A percentile compares a stretch with the other conserved stretches of the same genome.
Conservation (phyloP, 1,140 invertebrate species). For the Laodelphax striatellus region DNA sequence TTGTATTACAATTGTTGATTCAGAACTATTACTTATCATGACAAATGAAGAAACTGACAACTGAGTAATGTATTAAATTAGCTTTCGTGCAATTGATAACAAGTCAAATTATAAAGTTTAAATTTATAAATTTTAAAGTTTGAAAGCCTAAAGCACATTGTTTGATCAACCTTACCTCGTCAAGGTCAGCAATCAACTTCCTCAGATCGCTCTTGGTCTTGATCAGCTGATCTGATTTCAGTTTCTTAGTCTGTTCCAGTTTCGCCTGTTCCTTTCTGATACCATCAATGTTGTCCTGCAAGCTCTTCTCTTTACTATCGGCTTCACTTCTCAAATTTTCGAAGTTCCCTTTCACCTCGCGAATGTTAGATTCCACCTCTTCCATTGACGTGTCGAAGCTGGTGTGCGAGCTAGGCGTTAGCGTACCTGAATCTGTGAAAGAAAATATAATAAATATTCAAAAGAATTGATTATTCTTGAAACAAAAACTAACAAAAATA, state of each 20-base stretch:
- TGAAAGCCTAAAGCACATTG: too few relatives aligned
- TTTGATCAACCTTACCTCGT: slow-evolving; percentile 15
- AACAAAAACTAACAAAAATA: too few relatives aligned
- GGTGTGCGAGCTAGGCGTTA: neutral
- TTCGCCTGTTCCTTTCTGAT: slow-evolving; percentile 32
- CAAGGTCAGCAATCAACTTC: slow-evolving; percentile 25
- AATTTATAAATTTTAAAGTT: too few relatives aligned
- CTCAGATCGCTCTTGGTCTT: slow-evolving; percentile 31
- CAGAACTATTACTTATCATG: too few relatives aligned
- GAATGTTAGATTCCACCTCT: slow-evolving; percentile 7
- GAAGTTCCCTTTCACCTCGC: slow-evolving; percentile 13
- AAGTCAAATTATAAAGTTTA: too few relatives aligned
- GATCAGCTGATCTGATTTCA: slow-evolving; percentile 33
- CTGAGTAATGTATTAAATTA: too few relatives aligned
- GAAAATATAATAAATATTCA: too few relatives aligned
- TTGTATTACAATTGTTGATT: too few relatives aligned
- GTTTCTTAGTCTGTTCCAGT: slow-evolving; percentile 32
- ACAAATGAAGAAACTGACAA: too few relatives aligned
- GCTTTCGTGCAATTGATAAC: too few relatives aligned
- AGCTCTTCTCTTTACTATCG: slow-evolving; percentile 28
- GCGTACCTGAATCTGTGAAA: too few relatives aligned
- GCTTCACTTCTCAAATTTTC: slow-evolving; percentile 12
- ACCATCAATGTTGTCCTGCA: slow-evolving; percentile 36
- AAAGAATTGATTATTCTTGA: too few relatives aligned
- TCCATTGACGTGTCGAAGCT: neutral